Base-by-base conservation (phyloP, 2,888 invertebrate genomes). In the Ramazzottius varieornatus region DNA sequence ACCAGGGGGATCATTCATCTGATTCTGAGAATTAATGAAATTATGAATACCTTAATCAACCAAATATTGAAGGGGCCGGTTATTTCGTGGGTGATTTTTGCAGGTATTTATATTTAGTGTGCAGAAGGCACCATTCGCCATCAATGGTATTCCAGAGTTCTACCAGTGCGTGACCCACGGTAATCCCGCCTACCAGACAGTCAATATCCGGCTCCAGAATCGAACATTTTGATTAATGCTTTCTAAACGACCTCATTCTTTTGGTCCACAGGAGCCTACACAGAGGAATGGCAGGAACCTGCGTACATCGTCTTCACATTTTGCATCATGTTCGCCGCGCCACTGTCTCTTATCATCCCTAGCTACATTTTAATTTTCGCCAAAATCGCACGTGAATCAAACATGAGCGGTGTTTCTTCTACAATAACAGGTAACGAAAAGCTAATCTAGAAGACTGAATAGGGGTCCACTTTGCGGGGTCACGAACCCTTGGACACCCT, bases 341-440 rank as follows among this genome's bases (percentile, higher is more conserved):
- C 75, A 1, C 70, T 75, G 32, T 69, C 71, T n/a, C 72, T 72
- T 63, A 75, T 75, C 70, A 71, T 73, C 2, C 72, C 72, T 16
- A 72, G 73, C 1, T 75, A 75, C 68, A 71, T 71, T 29, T 71
- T 75, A 64, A 75, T 75, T 67, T 73, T 74, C 67, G 72, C 70
- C 64, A 74, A 74, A 13, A 75, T 75, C 46, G 70, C 73, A 20
- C 70, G 72, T 65, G 74, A 74, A 68, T 74, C 74, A 1, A 71
- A 70, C 64, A 24, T 54, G 29, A 54, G 40, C 1, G 4, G 1
- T 32, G 32, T 29, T 32, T 66, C 33, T 4, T 32, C 20, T 32
- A 34, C 64, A 24, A 65, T 66, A 33, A 67, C n/a, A 8, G 67
- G 72, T 32, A 72, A 72, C 1, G 72, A 71, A 4, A 71, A 72